Conservation (phyloP, 1,140 invertebrate species). For the Brachionus rotundiformis region DNA sequence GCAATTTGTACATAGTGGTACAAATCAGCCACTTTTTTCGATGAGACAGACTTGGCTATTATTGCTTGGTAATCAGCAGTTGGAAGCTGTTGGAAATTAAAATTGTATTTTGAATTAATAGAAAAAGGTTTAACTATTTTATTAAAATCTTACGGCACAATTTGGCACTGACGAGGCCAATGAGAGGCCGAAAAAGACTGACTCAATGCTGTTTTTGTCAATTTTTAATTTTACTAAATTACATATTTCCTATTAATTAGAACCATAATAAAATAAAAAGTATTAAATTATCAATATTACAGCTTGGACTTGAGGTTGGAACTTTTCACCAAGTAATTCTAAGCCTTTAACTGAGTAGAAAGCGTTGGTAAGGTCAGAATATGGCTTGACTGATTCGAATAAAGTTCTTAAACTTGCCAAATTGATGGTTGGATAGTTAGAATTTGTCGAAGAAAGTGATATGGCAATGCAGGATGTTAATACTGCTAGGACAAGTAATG, state of each 20-base stretch:
- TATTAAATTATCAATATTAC: too few species aligned
- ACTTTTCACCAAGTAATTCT: slow-evolving; percentile 18
- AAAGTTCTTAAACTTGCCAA: slow-evolving; percentile 34
- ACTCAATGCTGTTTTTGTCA: slow-evolving; percentile 51
- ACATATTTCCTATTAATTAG: slow-evolving; percentile 14
- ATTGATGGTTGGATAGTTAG: slow-evolving; percentile 40
- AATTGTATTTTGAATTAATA: background rate
- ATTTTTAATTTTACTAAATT: slow-evolving; percentile 37
- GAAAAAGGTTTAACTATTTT: background rate
- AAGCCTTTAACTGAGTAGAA: slow-evolving; percentile 41
- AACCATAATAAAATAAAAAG: too few species aligned
- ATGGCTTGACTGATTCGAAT: slow-evolving; percentile 23
- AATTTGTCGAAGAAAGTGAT: slow-evolving; percentile 8
- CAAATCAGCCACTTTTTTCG: slow-evolving; percentile 35
- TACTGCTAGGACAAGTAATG: background rate
- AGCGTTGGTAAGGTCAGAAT: slow-evolving; percentile 46
- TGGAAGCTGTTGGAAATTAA: background rate
- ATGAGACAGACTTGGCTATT: slow-evolving; percentile 9
- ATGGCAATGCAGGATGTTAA: background rate
- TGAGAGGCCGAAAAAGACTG: background rate
- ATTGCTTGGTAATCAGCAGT: slow-evolving; percentile 29
- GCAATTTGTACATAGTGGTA: slow-evolving; percentile 8
- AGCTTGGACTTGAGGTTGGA: background rate
- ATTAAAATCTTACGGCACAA: slow-evolving; percentile 4
- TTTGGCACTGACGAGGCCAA: background rate